phyloP scores from a whole-genome alignment of 2,797 vertebrate species.

The Falco columbarius region DNA sequence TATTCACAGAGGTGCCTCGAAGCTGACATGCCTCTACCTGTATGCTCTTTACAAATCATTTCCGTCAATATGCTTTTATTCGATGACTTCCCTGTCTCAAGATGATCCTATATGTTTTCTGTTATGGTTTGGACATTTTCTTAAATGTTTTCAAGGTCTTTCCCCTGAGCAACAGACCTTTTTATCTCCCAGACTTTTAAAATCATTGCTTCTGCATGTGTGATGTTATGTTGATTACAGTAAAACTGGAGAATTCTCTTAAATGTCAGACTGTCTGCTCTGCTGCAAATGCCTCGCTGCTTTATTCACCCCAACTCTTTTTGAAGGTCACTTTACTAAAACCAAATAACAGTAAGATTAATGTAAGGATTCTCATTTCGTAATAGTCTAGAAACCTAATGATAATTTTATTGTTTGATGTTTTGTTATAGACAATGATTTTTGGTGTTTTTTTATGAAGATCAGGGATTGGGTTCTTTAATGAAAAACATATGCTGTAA shows the following conservation, averaged over 20 bases:
- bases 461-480: conserved; percentile 34
- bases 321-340: conserved; percentile 53
- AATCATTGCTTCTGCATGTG: conserved; percentile 26
- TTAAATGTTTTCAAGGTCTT: neutral
- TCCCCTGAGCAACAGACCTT: neutral
- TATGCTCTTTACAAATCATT: neutral
- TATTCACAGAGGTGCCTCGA: neutral
- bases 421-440: conserved; percentile 33
- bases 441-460: conserved; percentile 21
- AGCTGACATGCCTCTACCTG: neutral
- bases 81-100: neutral
- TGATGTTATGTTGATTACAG: conserved; percentile 39
- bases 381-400: conserved; percentile 51
- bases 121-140: neutral
- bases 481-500: conserved; percentile 57
- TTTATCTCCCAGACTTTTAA: conserved; percentile 38
- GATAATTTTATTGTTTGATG: conserved; percentile 67
- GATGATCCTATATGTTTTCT: neutral
- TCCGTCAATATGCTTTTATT: neutral
- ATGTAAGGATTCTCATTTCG: conserved; percentile 11
- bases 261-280: conserved; percentile 44
- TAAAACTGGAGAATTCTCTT: conserved; percentile 50
- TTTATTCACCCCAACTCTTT: conserved; percentile 42
- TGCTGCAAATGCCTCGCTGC: neutral
- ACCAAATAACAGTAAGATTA: conserved; percentile 45